These are phyloP conservation scores for Pseudomugil tenellus DNA, from an alignment of 2,797 vertebrate species.

Conservation along the genomic window DNA sequence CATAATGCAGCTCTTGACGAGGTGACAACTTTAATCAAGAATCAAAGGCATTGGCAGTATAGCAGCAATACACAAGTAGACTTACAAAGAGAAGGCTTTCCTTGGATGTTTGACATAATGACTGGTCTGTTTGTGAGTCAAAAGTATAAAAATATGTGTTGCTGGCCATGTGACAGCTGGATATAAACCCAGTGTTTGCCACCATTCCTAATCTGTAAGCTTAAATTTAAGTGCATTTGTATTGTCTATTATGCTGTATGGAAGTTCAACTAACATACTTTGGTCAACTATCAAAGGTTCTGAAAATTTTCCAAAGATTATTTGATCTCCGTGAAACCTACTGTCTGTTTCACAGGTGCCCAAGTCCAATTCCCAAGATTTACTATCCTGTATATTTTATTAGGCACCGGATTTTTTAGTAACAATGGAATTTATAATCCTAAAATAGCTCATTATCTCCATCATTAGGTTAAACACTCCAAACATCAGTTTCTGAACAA, in stretches of 20 bases:
- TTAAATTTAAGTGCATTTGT: neutral
- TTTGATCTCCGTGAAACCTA: neutral
- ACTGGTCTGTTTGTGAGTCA: slow-evolving; percentile 5
- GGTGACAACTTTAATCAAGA: slow-evolving; percentile 51
- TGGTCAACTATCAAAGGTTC: neutral
- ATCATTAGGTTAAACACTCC: too few species aligned
- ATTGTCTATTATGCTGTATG: too few species aligned
- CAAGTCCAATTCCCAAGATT: too few species aligned
- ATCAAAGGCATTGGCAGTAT: slow-evolving; percentile 52
- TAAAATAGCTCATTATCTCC: too few species aligned
- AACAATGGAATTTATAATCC: too few species aligned
- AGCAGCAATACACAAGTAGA: neutral
- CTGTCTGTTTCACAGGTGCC: too few species aligned
- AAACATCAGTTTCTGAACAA: too few species aligned
- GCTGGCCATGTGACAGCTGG: neutral
- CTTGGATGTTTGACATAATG: slow-evolving; percentile 11
- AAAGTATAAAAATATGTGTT: slow-evolving; percentile 8
- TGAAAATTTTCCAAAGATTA: neutral
- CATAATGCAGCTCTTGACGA: slow-evolving; percentile 46
- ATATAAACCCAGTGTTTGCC: neutral
- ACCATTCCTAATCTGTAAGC: neutral
- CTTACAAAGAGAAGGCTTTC: slow-evolving; percentile 3
- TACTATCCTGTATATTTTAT: too few species aligned
- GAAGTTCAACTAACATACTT: too few species aligned
- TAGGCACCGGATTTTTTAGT: too few species aligned